Conservation (phyloP, 2,797 vertebrate species). For the Sardinella longiceps region DNA sequence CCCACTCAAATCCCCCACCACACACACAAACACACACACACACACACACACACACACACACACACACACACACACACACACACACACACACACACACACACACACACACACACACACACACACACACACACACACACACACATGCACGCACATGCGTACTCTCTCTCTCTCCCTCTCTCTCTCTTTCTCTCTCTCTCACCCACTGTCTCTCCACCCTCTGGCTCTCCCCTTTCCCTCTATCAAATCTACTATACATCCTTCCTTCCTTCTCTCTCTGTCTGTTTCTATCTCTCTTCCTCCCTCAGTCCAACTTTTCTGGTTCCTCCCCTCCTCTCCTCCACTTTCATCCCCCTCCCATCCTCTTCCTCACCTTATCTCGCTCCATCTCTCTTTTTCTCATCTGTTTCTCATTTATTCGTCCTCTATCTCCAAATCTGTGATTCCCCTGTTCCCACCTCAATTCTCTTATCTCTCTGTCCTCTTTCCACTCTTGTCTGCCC, state of each 20-base stretch:
- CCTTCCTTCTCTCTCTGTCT: neutral
- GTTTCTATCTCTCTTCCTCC: neutral
- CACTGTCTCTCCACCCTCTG: neutral
- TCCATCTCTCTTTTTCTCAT: neutral
- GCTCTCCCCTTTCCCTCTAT: neutral
- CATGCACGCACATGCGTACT: no score
- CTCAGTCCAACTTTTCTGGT: neutral
- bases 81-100: no score
- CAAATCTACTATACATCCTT: neutral
- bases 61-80: no score
- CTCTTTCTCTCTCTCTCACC: neutral
- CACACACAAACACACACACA: no score
- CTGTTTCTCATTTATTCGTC: conserved; percentile 23
- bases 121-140: no score
- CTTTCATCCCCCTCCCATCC: neutral
- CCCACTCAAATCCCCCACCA: neutral
- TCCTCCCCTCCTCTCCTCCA: neutral
- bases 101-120: no score
- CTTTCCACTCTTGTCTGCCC: neutral
- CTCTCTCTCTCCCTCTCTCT: no score
- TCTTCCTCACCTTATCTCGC: neutral
- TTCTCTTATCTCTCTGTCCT: neutral
- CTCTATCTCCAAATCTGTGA: conserved; percentile 7
- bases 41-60: no score
- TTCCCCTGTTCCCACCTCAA: neutral